Percentiles rank a stretch among this genome's conserved stretches.
Evolutionary conservation across 2,113 vertebrate species (phyloP).

Genomic region (Vombatus ursinus): DNA sequence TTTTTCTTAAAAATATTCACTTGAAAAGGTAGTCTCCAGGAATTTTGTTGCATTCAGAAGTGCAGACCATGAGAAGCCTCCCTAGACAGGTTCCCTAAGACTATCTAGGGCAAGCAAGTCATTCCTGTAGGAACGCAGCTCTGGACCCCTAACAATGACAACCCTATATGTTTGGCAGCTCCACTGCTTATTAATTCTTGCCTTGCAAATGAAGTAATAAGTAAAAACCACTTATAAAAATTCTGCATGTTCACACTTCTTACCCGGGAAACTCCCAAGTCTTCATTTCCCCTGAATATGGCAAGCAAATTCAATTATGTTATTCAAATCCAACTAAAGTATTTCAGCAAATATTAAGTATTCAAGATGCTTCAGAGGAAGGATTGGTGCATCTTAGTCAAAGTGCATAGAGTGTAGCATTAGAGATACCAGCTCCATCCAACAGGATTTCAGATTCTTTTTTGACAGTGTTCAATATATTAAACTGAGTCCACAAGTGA

Average conservation of each 20-base stretch:
- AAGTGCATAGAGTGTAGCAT: constrained; percentile 41
- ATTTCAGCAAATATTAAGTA: constrained; percentile 70
- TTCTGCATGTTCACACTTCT: constrained; percentile 22
- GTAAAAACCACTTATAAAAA: constrained; percentile 63
- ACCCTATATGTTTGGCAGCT: not conserved
- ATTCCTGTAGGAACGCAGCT: constrained; percentile 1
- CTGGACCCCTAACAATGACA: not conserved
- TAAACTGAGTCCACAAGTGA: constrained; percentile 50
- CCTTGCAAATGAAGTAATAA: constrained; percentile 33
- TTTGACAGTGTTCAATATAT: constrained; percentile 56
- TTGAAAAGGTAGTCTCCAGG: constrained; percentile 14
- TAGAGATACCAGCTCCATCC: constrained; percentile 47
- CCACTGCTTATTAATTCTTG: constrained; percentile 49
- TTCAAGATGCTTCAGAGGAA: constrained; percentile 51
- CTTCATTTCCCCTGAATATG: constrained; percentile 59
- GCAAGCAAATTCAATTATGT: constrained; percentile 55
- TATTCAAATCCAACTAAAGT: constrained; percentile 66
- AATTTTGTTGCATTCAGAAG: not conserved
- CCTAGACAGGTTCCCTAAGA: not conserved
- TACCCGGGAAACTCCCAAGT: constrained; percentile 53
- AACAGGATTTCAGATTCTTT: constrained; percentile 54
- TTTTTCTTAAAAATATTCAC: not conserved
- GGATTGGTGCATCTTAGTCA: constrained; percentile 27
- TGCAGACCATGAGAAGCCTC: constrained; percentile 9
- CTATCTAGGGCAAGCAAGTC: constrained; percentile 13